phyloP scores from a whole-genome alignment of 2,888 invertebrate genomes.

The Leucoma salicis region DNA sequence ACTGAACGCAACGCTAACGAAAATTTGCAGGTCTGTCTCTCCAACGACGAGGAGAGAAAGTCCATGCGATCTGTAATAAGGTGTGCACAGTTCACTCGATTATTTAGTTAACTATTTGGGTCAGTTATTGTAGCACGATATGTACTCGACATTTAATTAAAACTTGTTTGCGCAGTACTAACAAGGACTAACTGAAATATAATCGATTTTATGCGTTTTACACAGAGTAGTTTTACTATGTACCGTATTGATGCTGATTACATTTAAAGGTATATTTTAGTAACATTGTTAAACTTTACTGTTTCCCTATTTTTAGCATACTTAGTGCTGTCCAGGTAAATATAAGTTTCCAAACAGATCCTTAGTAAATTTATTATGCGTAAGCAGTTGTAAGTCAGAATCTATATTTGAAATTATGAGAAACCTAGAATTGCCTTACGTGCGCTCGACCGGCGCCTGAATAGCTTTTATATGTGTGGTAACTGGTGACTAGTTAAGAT shows the following conservation, averaged over 20 bases:
- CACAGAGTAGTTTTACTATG: constrained; percentile 22
- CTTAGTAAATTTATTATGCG: no score
- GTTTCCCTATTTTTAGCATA: constrained; percentile 77
- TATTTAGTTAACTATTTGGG: constrained; percentile 33
- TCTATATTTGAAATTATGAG: constrained; percentile 14
- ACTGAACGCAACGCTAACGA: constrained; percentile 60
- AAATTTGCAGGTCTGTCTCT: constrained; percentile 81
- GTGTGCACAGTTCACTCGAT: constrained; percentile 72
- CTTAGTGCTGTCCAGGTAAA: constrained; percentile 77
- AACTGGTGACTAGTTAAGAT: no score
- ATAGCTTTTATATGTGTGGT: no score
- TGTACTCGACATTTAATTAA: constrained; percentile 40
- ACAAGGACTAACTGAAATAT: constrained; percentile 38
- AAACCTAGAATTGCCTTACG: no score
- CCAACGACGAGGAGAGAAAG: constrained; percentile 77
- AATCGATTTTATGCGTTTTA: constrained; percentile 26
- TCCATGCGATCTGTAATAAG: constrained; percentile 85
- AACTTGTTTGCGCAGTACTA: constrained; percentile 29
- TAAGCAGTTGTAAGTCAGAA: no score
- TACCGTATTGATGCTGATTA: constrained; percentile 21
- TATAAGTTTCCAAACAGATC: constrained; percentile 45
- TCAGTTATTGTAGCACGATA: constrained; percentile 29
- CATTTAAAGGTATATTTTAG: constrained; percentile 15
- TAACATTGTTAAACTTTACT: constrained; percentile 39
- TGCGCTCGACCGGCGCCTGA: no score